phyloP scores from a whole-genome alignment of 1,140 invertebrate species.

The Nasonia vitripennis region DNA sequence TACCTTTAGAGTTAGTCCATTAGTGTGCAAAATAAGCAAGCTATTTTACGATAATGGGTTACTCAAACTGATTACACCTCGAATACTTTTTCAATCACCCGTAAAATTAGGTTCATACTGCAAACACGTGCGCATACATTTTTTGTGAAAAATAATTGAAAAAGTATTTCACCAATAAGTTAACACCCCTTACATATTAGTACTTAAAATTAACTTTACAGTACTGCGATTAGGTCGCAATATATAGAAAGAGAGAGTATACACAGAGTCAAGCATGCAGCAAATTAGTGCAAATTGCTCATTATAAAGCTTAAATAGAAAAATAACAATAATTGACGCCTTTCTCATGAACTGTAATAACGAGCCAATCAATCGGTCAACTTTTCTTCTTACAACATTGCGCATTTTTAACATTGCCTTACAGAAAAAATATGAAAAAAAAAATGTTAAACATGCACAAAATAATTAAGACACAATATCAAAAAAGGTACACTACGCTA shows the following conservation, averaged over 20 bases:
- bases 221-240: not conserved
- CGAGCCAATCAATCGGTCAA: not conserved
- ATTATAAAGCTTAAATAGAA: not conserved
- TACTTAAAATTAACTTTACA: constrained; percentile 3
- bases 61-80: not conserved
- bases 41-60: constrained; percentile 10
- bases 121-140: not conserved
- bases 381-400: not conserved
- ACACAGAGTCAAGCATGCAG: not conserved
- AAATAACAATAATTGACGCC: not conserved
- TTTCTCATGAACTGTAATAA: constrained; percentile 1
- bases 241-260: not conserved
- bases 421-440: constrained; percentile 13
- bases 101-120: not conserved
- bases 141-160: not conserved
- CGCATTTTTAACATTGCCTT: not conserved
- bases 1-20: constrained; percentile 10
- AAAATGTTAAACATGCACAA: not conserved
- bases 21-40: constrained; percentile 26
- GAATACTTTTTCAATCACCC: constrained; percentile 6
- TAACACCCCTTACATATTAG: constrained; percentile 12
- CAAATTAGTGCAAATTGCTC: not conserved
- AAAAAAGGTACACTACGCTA: not conserved
- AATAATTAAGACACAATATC: not conserved
- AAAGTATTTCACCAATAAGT: not conserved